These are phyloP conservation scores for Rhingia rostrata DNA, from an alignment of 2,888 invertebrate genomes.

Conservation along the genomic window DNA sequence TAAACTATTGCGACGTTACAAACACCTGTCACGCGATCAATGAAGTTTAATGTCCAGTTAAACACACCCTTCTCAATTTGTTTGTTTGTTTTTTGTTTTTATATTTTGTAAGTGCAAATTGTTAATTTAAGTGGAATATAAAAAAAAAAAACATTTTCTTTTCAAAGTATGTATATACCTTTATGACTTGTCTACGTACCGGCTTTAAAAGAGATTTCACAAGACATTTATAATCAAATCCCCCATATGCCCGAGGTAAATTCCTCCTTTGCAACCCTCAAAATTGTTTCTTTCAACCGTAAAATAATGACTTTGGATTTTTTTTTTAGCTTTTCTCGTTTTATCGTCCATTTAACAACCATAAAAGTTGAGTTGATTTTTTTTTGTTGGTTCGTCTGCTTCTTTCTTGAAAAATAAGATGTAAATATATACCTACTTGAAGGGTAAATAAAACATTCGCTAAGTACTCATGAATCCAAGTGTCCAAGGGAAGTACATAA, in stretches of 20 bases:
- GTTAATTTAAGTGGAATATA: not conserved
- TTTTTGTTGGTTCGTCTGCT: not conserved
- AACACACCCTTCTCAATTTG: not conserved
- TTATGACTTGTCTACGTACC: not conserved
- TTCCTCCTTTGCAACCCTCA: conserved; percentile 9
- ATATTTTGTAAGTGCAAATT: not conserved
- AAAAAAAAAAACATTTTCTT: not conserved
- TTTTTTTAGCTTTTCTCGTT: not conserved
- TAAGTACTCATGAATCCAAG: not conserved
- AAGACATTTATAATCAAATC: conserved; percentile 11
- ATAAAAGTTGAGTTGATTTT: not conserved
- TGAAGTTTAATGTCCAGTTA: not conserved
- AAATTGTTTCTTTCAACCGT: conserved; percentile 24
- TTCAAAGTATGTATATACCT: not conserved
- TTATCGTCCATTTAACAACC: conserved; percentile 36
- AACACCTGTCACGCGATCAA: not conserved
- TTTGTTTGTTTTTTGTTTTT: not conserved
- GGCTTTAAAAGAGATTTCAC: not conserved
- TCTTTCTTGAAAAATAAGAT: not conserved
- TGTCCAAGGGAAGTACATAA: not conserved
- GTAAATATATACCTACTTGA: not conserved
- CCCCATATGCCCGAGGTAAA: not conserved
- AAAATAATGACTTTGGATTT: conserved; percentile 37
- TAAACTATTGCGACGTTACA: not conserved
- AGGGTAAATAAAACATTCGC: conserved; percentile 10